Percentiles rank a stretch among this genome's conserved stretches.
Conservation (phyloP, 2,113 vertebrate species). For the Origma solitaria region DNA sequence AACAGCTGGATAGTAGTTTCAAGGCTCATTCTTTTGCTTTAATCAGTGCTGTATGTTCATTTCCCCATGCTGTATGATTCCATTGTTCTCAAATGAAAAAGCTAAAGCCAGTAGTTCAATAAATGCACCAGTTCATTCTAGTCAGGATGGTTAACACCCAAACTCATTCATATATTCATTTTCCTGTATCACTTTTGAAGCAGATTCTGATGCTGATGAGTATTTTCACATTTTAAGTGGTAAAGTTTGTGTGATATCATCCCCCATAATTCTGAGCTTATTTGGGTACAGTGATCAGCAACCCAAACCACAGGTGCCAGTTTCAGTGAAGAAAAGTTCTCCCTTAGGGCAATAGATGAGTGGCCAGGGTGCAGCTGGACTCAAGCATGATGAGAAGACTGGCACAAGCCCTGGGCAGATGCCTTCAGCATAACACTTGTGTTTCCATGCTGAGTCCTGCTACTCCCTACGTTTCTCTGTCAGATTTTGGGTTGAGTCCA, state of each 20-base stretch:
- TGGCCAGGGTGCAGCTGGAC: background rate
- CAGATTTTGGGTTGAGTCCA: background rate
- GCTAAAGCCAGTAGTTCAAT: background rate
- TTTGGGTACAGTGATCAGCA: background rate
- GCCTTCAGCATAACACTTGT: background rate
- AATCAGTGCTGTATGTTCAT: background rate
- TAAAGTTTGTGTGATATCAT: background rate
- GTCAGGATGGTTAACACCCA: background rate
- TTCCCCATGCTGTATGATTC: background rate
- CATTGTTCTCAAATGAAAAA: background rate
- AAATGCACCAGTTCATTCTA: background rate
- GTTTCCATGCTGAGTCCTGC: background rate
- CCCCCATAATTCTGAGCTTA: background rate
- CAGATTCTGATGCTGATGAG: background rate
- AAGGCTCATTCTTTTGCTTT: background rate
- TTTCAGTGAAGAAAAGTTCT: background rate
- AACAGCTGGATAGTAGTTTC: background rate
- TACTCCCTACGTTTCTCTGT: background rate
- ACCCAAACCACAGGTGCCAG: background rate
- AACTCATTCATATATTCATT: background rate
- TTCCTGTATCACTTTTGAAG: background rate
- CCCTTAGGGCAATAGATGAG: background rate
- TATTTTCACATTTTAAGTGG: background rate
- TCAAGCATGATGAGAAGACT: background rate
- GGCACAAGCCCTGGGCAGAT: background rate